A percentile compares a stretch with the other conserved stretches of the same genome.
These are phyloP conservation scores for Caerostris extrusa DNA, from an alignment of 1,140 invertebrate genomes.

Conservation along the genomic window DNA sequence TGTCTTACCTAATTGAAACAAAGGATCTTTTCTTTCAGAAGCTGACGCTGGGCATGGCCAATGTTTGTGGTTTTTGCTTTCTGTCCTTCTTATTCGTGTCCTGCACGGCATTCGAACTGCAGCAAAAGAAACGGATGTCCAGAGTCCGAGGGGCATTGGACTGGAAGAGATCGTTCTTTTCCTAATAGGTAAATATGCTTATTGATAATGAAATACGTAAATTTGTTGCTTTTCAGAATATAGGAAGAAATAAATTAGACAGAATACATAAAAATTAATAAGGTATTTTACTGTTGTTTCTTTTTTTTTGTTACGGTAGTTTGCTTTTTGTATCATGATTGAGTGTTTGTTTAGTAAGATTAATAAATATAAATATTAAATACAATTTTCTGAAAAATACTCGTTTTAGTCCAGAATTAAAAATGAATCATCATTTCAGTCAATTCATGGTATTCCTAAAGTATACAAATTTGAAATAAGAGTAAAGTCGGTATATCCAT, in stretches of 20 bases:
- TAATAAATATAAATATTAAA: too few relatives aligned
- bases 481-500: too few relatives aligned
- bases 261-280: neutral
- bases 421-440: too few relatives aligned
- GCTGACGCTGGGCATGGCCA: neutral
- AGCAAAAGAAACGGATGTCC: neutral
- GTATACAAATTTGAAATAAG: too few relatives aligned
- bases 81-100: neutral
- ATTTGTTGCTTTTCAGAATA: neutral
- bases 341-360: too few relatives aligned
- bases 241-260: too few relatives aligned
- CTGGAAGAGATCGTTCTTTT: conserved; percentile 70
- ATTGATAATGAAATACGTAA: neutral
- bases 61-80: neutral
- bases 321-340: too few relatives aligned
- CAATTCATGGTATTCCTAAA: too few relatives aligned
- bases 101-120: neutral
- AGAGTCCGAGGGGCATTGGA: neutral
- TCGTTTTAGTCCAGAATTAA: too few relatives aligned
- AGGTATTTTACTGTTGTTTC: too few relatives aligned
- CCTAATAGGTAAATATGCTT: conserved; percentile 25
- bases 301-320: too few relatives aligned
- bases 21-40: neutral
- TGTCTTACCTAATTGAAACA: neutral
- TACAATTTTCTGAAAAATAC: too few relatives aligned